These are phyloP conservation scores for Melitaea athalia DNA, from an alignment of 2,888 invertebrate genomes.

Conservation along the genomic window DNA sequence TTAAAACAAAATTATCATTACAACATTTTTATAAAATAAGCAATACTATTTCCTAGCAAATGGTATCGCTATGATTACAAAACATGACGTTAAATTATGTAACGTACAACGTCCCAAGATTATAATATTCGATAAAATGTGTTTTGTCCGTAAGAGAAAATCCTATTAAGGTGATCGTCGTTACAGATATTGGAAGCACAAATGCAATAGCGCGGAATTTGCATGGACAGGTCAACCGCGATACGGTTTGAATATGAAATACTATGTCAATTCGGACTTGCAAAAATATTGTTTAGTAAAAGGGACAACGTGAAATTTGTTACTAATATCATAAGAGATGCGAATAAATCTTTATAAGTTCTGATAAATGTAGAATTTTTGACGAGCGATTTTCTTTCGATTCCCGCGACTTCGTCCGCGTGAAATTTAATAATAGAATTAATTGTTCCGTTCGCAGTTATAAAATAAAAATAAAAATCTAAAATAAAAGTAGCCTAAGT, in stretches of 20 bases:
- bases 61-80: neutral
- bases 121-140: conserved; percentile 20
- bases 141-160: conserved; percentile 33
- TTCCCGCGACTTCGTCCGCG: no score
- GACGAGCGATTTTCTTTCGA: neutral
- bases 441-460: no score
- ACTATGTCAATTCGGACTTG: conserved; percentile 44
- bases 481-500: no score
- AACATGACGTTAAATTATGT: neutral
- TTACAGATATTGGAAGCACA: conserved; percentile 56
- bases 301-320: conserved; percentile 35
- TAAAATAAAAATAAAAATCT: no score
- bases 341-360: neutral
- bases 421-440: no score
- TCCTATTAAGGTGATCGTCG: conserved; percentile 51
- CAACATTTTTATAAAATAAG: neutral
- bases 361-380: neutral
- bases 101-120: conserved; percentile 2
- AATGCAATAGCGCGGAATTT: conserved; percentile 65
- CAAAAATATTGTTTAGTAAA: conserved; percentile 58
- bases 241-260: conserved; percentile 69
- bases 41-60: neutral
- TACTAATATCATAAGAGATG: neutral
- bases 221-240: conserved; percentile 63
- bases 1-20: no score